These are phyloP conservation scores for Ispidina picta DNA, from an alignment of 2,797 vertebrate genomes.

Conservation along the genomic window DNA sequence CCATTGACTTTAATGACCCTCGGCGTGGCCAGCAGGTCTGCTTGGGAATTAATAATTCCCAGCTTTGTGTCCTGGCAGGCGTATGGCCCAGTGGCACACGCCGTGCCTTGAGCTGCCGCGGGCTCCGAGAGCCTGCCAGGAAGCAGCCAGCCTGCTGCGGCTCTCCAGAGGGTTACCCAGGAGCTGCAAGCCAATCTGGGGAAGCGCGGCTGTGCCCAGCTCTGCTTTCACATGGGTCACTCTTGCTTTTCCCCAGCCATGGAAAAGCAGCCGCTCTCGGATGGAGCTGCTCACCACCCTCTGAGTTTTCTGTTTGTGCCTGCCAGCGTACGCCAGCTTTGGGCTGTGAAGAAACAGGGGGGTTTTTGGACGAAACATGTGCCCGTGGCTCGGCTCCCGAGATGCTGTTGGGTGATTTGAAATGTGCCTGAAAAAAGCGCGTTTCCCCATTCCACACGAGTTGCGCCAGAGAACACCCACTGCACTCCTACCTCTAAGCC, in stretches of 20 bases:
- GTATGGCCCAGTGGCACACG: neutral
- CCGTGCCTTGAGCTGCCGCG: neutral
- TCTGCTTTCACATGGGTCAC: neutral
- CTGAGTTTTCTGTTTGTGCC: neutral
- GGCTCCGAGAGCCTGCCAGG: neutral
- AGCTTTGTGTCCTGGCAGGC: neutral
- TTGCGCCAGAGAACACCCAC: fast-evolving
- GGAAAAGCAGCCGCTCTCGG: fast-evolving
- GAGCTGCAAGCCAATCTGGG: too few relatives aligned
- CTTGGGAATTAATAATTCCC: neutral
- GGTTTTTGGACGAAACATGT: neutral
- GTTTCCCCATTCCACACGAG: neutral
- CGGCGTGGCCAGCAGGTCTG: neutral
- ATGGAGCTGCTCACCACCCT: neutral
- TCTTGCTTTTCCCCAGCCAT: neutral
- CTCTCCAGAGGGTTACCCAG: neutral
- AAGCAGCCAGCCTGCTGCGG: too few relatives aligned
- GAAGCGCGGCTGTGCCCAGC: neutral
- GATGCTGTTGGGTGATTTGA: neutral
- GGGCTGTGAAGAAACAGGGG: neutral
- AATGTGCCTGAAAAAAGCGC: neutral
- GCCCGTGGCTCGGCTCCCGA: neutral
- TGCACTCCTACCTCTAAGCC: fast-evolving
- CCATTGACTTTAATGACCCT: conserved; percentile 41
- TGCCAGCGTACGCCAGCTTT: neutral